A percentile compares a stretch with the other conserved stretches of the same genome.
Evolutionary conservation across 2,113 vertebrate species (phyloP).

Genomic region (Eulemur rufifrons): DNA sequence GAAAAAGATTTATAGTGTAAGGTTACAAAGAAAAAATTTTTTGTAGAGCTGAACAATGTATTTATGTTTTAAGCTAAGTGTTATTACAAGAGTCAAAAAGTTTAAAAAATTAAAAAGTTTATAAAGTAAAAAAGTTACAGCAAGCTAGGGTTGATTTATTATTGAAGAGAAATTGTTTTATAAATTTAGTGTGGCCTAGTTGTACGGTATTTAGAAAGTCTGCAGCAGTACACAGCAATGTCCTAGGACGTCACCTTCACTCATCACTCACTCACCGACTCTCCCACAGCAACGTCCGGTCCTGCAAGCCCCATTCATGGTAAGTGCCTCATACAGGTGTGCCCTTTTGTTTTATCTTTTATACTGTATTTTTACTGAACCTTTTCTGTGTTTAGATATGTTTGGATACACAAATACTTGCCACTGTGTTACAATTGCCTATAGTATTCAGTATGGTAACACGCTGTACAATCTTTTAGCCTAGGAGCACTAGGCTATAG

Average conservation of each 20-base stretch:
- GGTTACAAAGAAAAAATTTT: not conserved
- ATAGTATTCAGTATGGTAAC: not conserved
- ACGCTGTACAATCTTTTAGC: not conserved
- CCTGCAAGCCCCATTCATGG: not conserved
- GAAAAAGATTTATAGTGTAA: not conserved
- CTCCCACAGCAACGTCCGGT: not conserved
- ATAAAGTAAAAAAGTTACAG: not conserved
- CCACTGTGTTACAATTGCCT: not conserved
- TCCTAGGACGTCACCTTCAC: not conserved
- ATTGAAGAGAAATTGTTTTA: not conserved
- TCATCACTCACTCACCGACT: not conserved
- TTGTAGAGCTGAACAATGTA: not conserved
- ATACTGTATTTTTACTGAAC: not conserved
- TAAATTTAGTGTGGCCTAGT: not conserved
- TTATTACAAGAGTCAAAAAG: not conserved
- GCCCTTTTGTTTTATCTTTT: not conserved
- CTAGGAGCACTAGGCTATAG: not conserved
- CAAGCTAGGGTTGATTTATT: not conserved
- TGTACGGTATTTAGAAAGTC: not conserved
- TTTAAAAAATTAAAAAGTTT: not conserved
- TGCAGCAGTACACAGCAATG: not conserved
- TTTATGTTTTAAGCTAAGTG: not conserved
- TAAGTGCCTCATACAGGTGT: not conserved
- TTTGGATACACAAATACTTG: not conserved
- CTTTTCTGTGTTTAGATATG: not conserved